Percentiles rank a stretch among this genome's conserved stretches.
Evolutionary conservation across 2,797 vertebrate genomes (phyloP).

Genomic region (Mormyrus proboscirostris): DNA sequence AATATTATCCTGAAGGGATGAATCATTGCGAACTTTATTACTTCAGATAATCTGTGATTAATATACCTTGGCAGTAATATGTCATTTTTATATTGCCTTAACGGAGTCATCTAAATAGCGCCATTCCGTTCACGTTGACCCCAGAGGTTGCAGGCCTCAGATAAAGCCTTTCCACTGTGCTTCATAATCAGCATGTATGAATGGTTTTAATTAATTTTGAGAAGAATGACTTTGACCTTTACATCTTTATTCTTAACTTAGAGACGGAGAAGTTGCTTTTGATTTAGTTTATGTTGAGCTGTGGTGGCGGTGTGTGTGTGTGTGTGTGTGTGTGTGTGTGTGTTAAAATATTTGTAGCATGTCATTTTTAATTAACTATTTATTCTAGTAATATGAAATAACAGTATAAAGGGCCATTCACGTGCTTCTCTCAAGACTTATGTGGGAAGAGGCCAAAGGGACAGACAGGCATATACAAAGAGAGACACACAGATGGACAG

Average conservation of each 20-base stretch:
- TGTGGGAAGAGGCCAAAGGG: background rate
- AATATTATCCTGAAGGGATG: conserved; percentile 6
- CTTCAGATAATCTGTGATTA: conserved; percentile 7
- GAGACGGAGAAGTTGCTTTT: background rate
- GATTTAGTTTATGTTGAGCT: background rate
- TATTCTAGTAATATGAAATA: background rate
- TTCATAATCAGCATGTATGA: conserved; percentile 1
- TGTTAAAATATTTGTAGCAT: background rate
- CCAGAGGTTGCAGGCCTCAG: background rate
- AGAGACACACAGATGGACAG: background rate
- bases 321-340: background rate
- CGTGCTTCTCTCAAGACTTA: background rate
- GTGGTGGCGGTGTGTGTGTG: background rate
- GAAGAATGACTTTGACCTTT: background rate
- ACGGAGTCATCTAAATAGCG: background rate
- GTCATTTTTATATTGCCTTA: conserved; percentile 1
- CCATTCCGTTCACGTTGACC: background rate
- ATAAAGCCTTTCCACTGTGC: background rate
- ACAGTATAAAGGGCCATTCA: background rate
- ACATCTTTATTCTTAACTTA: background rate
- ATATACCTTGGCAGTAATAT: background rate
- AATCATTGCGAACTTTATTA: background rate
- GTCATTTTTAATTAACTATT: background rate
- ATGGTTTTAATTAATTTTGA: conserved; percentile 9
- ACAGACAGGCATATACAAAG: background rate